Evolutionary conservation across 2,888 invertebrate genomes (phyloP).

Genomic region (Fragum fragum): DNA sequence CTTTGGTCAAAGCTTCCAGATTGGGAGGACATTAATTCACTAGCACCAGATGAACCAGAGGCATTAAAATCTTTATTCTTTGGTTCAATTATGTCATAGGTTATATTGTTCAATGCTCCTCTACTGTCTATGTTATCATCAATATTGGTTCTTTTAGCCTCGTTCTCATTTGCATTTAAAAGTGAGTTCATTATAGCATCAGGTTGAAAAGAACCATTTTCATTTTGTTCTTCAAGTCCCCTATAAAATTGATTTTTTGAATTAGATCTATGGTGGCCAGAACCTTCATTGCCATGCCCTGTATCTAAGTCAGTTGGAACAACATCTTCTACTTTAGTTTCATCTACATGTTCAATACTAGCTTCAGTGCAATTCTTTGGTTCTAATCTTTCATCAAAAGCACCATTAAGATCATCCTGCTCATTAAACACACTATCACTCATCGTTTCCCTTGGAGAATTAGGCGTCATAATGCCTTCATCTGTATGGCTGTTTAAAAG

Average conservation of each 20-base stretch:
- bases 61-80: background rate
- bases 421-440: background rate
- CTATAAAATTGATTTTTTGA: background rate
- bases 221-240: background rate
- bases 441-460: background rate
- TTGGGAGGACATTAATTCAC: background rate
- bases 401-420: background rate
- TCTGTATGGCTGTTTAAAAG: background rate
- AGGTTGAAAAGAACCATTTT: background rate
- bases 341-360: background rate
- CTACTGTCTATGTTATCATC: background rate
- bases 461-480: background rate
- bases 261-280: background rate
- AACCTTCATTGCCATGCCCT: background rate
- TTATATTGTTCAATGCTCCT: background rate
- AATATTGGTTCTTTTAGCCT: background rate
- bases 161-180: background rate
- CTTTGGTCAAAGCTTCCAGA: background rate
- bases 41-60: background rate
- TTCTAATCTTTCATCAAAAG: background rate
- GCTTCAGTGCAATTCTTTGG: background rate
- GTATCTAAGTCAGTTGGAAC: background rate
- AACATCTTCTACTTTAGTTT: background rate
- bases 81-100: background rate
- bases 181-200: background rate